Conservation (phyloP, 2,888 invertebrate genomes). For the Amiota minor region DNA sequence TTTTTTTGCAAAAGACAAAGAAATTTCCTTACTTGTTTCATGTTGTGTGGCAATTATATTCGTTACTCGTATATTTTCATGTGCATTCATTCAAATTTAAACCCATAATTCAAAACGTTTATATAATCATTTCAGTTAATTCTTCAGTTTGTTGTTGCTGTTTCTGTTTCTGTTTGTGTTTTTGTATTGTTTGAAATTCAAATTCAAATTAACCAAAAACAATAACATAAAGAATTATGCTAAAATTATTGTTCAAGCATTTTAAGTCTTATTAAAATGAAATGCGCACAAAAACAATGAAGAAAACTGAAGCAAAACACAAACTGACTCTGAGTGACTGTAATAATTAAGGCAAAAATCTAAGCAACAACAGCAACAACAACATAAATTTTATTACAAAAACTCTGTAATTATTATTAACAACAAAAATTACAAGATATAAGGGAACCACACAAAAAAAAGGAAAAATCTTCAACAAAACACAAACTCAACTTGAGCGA, state of each 20-base stretch:
- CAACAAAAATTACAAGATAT: neutral
- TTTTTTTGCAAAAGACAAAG: too few relatives aligned
- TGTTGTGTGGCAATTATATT: slow-evolving; percentile 5
- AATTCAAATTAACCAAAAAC: slow-evolving; percentile 60
- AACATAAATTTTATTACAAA: slow-evolving; percentile 25
- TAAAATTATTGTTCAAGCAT: slow-evolving; percentile 66
- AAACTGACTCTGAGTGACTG: slow-evolving; percentile 22
- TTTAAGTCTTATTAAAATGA: slow-evolving; percentile 55
- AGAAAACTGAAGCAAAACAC: slow-evolving; percentile 2
- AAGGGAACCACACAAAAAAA: too few relatives aligned
- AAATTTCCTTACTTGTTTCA: neutral
- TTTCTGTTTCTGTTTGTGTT: too few relatives aligned
- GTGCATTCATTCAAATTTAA: neutral
- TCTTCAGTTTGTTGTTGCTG: neutral
- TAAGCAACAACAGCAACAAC: slow-evolving; percentile 17
- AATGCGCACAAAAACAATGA: slow-evolving; percentile 49
- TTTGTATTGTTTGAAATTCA: neutral
- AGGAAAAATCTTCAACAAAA: too few relatives aligned
- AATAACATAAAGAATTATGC: slow-evolving; percentile 61
- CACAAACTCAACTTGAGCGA: too few relatives aligned
- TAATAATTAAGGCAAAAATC: slow-evolving; percentile 23
- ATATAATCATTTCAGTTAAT: too few relatives aligned
- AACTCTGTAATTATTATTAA: slow-evolving; percentile 13
- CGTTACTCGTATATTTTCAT: neutral
- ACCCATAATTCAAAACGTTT: too few relatives aligned